phyloP scores from a whole-genome alignment of 2,797 vertebrate species.

The Capromys pilorides region DNA sequence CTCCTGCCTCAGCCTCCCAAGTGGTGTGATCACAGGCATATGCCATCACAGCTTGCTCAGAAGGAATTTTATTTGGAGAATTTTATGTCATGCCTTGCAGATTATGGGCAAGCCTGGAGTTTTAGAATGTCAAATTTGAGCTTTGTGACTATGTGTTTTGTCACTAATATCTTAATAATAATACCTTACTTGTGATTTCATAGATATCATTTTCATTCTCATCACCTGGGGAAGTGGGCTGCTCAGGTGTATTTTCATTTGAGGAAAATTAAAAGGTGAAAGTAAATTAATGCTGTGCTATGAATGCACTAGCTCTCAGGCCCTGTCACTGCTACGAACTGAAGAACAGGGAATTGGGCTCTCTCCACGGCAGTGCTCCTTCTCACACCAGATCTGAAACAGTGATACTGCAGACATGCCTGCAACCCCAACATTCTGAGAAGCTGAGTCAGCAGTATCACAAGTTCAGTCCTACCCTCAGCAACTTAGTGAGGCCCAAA shows the following conservation, averaged over 20 bases:
- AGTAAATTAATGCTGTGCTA: not conserved
- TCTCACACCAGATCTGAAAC: not conserved
- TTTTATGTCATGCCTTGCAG: not conserved
- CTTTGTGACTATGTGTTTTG: not conserved
- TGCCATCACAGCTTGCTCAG: not conserved
- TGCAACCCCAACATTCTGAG: not conserved
- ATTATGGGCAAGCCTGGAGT: not conserved
- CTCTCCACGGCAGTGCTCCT: not conserved
- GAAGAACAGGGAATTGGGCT: not conserved
- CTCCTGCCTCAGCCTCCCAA: not conserved
- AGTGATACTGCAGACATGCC: not conserved
- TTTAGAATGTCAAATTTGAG: conserved; percentile 7
- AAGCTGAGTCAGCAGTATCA: not conserved
- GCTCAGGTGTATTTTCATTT: not conserved
- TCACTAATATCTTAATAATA: not conserved
- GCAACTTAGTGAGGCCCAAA: not conserved
- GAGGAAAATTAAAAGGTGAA: not conserved
- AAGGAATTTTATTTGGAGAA: conserved; percentile 25
- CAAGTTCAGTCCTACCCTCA: not conserved
- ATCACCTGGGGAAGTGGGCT: not conserved
- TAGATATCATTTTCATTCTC: not conserved
- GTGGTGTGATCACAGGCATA: not conserved
- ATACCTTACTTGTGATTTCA: not conserved
- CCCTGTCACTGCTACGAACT: not conserved
- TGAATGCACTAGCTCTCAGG: not conserved